Percentiles rank a stretch among this genome's conserved stretches.
phyloP scores from a whole-genome alignment of 2,113 vertebrate species.

The Pica pica region DNA sequence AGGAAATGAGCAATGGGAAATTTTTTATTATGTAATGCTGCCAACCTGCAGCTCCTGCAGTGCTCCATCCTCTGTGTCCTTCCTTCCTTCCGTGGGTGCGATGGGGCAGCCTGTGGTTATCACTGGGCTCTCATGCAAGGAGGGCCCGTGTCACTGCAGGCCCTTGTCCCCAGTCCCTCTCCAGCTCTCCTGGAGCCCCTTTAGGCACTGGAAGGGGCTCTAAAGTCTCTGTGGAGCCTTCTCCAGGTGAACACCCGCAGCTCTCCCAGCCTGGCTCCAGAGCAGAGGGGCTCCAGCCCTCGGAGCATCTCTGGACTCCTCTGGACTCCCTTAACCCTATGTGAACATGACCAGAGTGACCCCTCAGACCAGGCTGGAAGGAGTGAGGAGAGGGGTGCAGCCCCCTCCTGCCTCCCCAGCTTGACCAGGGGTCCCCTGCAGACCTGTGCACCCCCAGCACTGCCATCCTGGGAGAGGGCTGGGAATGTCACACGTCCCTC shows the following conservation, averaged over 20 bases:
- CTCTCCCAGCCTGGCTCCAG: neutral
- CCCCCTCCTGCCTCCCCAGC: neutral
- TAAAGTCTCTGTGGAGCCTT: neutral
- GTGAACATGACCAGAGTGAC: neutral
- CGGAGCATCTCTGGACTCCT: neutral
- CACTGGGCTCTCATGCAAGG: accelerated
- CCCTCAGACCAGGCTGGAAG: neutral
- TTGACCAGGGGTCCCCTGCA: neutral
- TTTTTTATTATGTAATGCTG: neutral
- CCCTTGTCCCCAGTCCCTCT: neutral
- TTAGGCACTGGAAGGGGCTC: neutral
- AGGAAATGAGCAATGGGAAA: neutral
- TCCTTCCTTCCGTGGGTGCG: accelerated
- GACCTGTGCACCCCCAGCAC: neutral
- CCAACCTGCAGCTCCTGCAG: neutral
- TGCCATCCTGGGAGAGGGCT: neutral
- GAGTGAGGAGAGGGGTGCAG: neutral
- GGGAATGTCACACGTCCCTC: accelerated
- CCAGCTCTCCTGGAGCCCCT: neutral
- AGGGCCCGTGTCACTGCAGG: neutral
- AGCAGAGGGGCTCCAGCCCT: neutral
- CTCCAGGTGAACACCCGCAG: neutral
- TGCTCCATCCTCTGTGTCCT: neutral
- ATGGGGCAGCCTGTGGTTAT: accelerated
- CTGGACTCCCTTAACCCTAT: accelerated